Percentiles rank a stretch among this genome's conserved stretches.
Evolutionary conservation across 2,888 invertebrate species (phyloP).

Genomic region (Aphidoletes aphidimyza): DNA sequence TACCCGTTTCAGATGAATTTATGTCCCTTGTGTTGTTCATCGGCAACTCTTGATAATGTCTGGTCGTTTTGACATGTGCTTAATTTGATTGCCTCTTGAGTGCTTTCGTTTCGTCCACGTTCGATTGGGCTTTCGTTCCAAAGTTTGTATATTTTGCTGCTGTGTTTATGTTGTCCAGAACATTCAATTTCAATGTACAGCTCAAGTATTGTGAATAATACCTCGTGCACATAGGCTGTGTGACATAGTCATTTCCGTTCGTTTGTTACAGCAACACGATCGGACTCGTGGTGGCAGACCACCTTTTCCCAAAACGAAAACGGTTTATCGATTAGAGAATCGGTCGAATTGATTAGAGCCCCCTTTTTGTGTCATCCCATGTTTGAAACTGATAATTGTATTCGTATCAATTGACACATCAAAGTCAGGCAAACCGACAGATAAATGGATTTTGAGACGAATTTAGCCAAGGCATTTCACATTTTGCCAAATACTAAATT

Average conservation of each 20-base stretch:
- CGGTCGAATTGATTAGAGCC: neutral
- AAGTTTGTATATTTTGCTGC: too few relatives aligned
- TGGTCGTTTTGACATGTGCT: neutral
- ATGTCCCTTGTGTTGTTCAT: neutral
- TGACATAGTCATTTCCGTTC: neutral
- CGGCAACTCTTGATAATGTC: neutral
- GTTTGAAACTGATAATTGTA: neutral
- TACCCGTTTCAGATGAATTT: neutral
- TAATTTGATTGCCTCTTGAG: slow-evolving; percentile 52
- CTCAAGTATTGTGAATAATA: too few relatives aligned
- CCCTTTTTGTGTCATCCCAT: neutral
- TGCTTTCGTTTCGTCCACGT: neutral
- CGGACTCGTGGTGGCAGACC: too few relatives aligned
- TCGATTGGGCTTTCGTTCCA: neutral
- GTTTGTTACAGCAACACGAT: neutral
- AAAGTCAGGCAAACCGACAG: neutral
- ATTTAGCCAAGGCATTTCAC: too few relatives aligned
- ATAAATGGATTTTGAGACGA: neutral
- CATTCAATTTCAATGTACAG: neutral
- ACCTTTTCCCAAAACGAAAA: neutral
- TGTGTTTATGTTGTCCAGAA: neutral
- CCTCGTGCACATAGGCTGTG: too few relatives aligned
- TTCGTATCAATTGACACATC: slow-evolving; percentile 4
- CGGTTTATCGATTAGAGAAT: neutral
- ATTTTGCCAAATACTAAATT: too few relatives aligned